Evolutionary conservation across 2,888 invertebrate genomes (phyloP).

Genomic region (Euplexia lucipara): DNA sequence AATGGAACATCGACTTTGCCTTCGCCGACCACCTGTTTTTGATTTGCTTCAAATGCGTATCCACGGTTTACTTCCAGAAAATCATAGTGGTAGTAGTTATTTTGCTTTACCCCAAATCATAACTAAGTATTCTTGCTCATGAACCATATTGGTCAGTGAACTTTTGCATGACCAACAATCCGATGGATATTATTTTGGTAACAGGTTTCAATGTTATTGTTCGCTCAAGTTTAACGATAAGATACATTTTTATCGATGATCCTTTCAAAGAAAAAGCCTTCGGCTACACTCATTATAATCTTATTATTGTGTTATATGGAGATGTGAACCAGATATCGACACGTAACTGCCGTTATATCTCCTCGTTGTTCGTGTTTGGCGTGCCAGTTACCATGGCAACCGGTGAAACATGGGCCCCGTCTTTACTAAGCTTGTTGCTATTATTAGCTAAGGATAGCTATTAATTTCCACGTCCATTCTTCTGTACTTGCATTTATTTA

Average conservation of each 20-base stretch:
- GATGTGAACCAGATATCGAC: constrained; percentile 54
- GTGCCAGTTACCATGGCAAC: constrained; percentile 83
- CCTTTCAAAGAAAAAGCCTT: constrained; percentile 42
- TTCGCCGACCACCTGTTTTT: neutral
- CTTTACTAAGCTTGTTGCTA: constrained; percentile 83
- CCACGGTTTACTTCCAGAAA: neutral
- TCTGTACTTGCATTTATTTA: constrained; percentile 65
- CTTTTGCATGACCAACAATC: constrained; percentile 29
- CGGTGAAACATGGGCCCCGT: constrained; percentile 86
- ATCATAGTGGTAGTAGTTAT: neutral
- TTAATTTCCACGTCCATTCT: constrained; percentile 79
- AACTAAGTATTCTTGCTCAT: neutral
- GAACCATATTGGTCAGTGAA: constrained; percentile 46
- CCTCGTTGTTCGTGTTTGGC: constrained; percentile 81
- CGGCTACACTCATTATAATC: constrained; percentile 25
- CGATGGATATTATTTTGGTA: constrained; percentile 27
- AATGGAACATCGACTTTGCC: neutral
- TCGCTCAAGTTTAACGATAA: constrained; percentile 6
- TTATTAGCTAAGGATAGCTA: constrained; percentile 86
- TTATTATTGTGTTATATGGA: constrained; percentile 39
- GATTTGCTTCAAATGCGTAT: neutral
- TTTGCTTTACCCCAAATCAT: neutral
- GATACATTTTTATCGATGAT: constrained; percentile 22
- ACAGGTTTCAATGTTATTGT: constrained; percentile 45
- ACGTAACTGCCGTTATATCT: constrained; percentile 65